Base-by-base conservation (phyloP, 2,888 invertebrate species). In the Bibio marci region DNA sequence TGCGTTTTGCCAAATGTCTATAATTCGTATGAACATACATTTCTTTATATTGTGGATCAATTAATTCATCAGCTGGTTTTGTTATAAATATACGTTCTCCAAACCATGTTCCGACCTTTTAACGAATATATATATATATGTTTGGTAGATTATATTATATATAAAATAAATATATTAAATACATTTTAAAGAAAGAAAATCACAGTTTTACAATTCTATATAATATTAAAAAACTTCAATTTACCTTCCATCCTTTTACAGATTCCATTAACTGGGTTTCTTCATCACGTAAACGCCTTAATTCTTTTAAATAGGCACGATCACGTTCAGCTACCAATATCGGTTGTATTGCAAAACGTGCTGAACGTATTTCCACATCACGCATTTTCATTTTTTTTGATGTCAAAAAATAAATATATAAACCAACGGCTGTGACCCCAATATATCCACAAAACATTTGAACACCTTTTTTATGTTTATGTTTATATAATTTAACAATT, bases 1-100 rank as follows among this genome's bases (percentile, higher is more conserved):
- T 37, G 14, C 37, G 37, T n/a, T 41, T 37, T 11, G 32, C 18
- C 13, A 17, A 33, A 7, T 37, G 6, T 31, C 58, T 61, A 38
- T 65, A 65, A 36, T 66, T 59, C 8, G 69, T 49, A 55, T 86
- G 86, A 2, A 67, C 75, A 50, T 78, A 81, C 59, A 75, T 85
- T 54, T 87, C 87, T 36, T 69, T 64, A 56, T 70, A 67, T 37
- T 58, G 62, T 1, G 82, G 81, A 28, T 71, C 66, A 2, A 78
- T 56, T 18, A 78, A 68, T 2, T 67, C 65, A 48, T 80, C 76
- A 38, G 70, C 60, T 1, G 73, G 70, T 28, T 73, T 46, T 2
- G 76, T 77, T 50, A 79, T 75, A 66, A 69, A 94, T 11, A 92
- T 63, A 18, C 78, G 80, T 55, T 86, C 80, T 5, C 88, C 88